These are phyloP conservation scores for Cryptomyrus ogoouensis DNA, from an alignment of 2,113 vertebrate species.

Conservation along the genomic window DNA sequence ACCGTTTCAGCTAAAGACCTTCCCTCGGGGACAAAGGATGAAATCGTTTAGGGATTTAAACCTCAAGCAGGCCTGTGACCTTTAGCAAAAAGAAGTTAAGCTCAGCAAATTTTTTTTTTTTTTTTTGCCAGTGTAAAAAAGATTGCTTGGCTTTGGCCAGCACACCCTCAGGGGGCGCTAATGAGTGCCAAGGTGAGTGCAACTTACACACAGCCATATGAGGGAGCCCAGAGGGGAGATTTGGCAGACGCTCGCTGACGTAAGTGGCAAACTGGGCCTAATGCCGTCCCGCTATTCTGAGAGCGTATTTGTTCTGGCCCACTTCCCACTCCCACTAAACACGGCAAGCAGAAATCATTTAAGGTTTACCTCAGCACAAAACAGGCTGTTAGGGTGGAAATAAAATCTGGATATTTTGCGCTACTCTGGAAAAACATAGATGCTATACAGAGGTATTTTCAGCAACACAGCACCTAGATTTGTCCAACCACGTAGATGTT, in stretches of 20 bases:
- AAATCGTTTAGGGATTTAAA: not conserved
- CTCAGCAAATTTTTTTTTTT: not conserved
- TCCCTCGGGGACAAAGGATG: not conserved
- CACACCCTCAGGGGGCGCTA: not conserved
- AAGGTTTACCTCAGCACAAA: not conserved
- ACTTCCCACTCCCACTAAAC: not conserved
- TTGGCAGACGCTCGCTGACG: not conserved
- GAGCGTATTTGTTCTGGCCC: not conserved
- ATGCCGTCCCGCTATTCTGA: not conserved
- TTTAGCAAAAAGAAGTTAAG: not conserved
- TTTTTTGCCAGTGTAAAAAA: not conserved
- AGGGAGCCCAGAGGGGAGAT: not conserved
- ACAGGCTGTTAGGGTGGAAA: not conserved
- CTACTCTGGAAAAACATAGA: not conserved
- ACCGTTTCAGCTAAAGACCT: not conserved
- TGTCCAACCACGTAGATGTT: not conserved
- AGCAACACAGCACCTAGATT: not conserved
- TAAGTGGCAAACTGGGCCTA: not conserved
- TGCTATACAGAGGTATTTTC: not conserved
- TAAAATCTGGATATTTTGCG: not conserved
- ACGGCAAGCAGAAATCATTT: not conserved
- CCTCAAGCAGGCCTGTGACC: not conserved
- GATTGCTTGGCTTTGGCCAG: not conserved
- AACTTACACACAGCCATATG: not conserved
- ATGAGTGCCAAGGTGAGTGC: slow-evolving; percentile 6